Percentiles rank a stretch among this genome's conserved stretches.
Evolutionary conservation across 2,888 invertebrate genomes (phyloP).

Genomic region (Troilus luridus): DNA sequence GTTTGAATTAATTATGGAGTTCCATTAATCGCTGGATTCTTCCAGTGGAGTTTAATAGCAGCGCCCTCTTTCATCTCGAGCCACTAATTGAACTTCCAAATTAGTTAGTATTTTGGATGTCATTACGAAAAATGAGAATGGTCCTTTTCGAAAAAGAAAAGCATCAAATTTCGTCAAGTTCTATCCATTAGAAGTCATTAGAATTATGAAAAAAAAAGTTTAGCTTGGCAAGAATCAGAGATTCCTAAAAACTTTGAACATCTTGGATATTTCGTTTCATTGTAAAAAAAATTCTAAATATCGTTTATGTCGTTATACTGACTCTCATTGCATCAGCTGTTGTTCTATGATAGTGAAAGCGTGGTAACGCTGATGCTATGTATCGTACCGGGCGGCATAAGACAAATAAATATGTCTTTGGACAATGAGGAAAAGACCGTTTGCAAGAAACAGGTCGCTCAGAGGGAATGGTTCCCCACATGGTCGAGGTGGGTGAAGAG

Average conservation of each 20-base stretch:
- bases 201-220: neutral
- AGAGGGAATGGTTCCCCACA: no score
- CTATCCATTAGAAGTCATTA: neutral
- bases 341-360: no score
- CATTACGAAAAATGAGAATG: constrained; percentile 13
- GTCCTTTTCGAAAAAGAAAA: neutral
- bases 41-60: constrained; percentile 18
- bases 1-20: constrained; percentile 38
- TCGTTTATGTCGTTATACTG: no score
- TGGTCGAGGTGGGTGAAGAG: no score
- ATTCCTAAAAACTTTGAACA: neutral
- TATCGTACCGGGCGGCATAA: no score
- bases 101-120: constrained; percentile 27
- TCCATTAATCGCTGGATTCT: constrained; percentile 31
- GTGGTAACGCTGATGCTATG: no score
- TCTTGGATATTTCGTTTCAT: neutral
- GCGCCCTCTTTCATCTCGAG: neutral
- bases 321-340: no score
- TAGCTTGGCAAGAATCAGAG: neutral
- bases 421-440: no score
- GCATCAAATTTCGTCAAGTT: neutral
- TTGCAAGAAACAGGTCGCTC: no score
- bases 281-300: no score
- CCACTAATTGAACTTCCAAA: constrained; percentile 17
- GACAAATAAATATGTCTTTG: no score